phyloP scores from a whole-genome alignment of 1,140 invertebrate genomes.

The Drosophila bocqueti region DNA sequence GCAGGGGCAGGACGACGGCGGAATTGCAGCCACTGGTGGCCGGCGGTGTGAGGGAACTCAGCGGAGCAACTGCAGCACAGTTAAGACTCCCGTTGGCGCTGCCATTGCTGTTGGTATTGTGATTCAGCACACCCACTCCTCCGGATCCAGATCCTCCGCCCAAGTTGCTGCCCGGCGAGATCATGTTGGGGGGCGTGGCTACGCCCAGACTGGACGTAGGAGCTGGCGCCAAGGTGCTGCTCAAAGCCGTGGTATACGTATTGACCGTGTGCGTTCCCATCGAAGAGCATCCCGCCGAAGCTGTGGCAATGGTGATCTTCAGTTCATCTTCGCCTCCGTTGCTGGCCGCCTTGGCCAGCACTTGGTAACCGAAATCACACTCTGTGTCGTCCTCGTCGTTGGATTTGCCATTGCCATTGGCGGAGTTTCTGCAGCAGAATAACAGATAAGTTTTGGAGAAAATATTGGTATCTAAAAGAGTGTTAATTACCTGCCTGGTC shows the following conservation, averaged over 20 bases:
- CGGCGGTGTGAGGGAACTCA: slow-evolving; percentile 56
- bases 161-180: slow-evolving; percentile 56
- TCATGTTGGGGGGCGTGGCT: slow-evolving; percentile 57
- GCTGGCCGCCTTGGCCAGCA: slow-evolving; percentile 74
- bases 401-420: slow-evolving; percentile 70
- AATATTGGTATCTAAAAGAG: background rate
- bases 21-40: slow-evolving; percentile 45
- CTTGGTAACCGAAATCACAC: slow-evolving; percentile 82
- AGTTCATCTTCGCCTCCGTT: slow-evolving; percentile 70
- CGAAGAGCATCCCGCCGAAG: slow-evolving; percentile 38
- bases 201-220: slow-evolving; percentile 56
- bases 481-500: slow-evolving; percentile 72
- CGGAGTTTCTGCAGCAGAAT: slow-evolving; percentile 50
- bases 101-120: slow-evolving; percentile 61
- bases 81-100: slow-evolving; percentile 64
- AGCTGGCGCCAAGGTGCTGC: slow-evolving; percentile 43
- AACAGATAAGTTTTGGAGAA: background rate
- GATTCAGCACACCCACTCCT: slow-evolving; percentile 16
- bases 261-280: slow-evolving; percentile 57
- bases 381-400: slow-evolving; percentile 81
- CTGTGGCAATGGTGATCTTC: slow-evolving; percentile 68
- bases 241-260: slow-evolving; percentile 60
- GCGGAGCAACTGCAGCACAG: slow-evolving; percentile 66
- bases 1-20: slow-evolving; percentile 62
- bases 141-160: slow-evolving; percentile 23